Percentiles rank a stretch among this genome's conserved stretches.
These are phyloP conservation scores for Eupithecia exiguata DNA, from an alignment of 2,888 invertebrate species.

Conservation along the genomic window DNA sequence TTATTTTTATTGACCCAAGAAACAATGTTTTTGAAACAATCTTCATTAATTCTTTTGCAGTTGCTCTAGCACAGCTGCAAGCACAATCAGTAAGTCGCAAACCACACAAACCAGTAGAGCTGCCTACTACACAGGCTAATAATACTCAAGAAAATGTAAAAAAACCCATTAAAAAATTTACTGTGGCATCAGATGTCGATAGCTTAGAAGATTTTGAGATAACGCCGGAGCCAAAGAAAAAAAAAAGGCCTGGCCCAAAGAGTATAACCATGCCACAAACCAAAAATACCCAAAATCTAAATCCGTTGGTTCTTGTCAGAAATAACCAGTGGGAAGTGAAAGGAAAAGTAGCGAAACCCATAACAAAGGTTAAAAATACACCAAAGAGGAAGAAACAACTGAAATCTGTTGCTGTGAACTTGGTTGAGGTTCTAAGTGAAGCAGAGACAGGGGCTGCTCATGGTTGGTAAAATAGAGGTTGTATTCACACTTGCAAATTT, in stretches of 20 bases:
- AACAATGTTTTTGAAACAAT: not conserved
- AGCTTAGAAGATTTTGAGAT: constrained; percentile 8
- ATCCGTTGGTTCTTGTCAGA: not conserved
- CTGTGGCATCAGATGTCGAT: not conserved
- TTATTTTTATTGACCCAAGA: not conserved
- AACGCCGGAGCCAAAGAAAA: not conserved
- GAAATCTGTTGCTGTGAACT: not conserved
- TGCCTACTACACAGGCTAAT: not conserved
- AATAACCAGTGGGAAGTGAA: not conserved
- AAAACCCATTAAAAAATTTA: not conserved
- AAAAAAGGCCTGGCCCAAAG: constrained; percentile 1
- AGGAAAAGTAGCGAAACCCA: not conserved
- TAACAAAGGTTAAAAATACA: not conserved
- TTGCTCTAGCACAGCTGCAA: constrained; percentile 25
- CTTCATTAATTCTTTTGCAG: constrained; percentile 17
- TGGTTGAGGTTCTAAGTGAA: not conserved
- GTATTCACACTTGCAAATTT: not conserved
- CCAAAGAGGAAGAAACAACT: not conserved
- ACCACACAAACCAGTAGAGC: not conserved
- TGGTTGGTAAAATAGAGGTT: not conserved
- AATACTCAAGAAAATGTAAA: not conserved
- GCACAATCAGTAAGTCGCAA: not conserved
- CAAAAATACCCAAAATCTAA: not conserved
- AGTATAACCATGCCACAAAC: not conserved
- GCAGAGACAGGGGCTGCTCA: not conserved